Percentiles rank a stretch among this genome's conserved stretches.
Evolutionary conservation across 2,113 vertebrate genomes (phyloP).

Genomic region (Anthoscopus minutus): DNA sequence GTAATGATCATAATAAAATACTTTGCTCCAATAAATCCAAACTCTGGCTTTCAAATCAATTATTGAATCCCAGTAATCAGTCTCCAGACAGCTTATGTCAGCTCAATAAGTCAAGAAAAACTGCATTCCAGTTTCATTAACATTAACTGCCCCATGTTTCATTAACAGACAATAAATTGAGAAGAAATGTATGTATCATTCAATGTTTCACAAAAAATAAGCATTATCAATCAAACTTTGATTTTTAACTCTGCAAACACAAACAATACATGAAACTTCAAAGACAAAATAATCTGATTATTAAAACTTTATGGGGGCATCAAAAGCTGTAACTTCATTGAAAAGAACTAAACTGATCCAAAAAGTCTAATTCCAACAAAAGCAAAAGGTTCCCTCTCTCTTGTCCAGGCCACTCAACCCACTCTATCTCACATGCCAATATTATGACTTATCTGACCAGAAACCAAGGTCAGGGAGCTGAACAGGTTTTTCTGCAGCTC

Average conservation of each 20-base stretch:
- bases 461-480: neutral
- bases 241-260: neutral
- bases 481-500: neutral
- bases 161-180: neutral
- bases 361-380: neutral
- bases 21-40: neutral
- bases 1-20: neutral
- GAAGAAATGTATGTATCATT: neutral
- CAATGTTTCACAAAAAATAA: neutral
- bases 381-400: neutral
- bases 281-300: neutral
- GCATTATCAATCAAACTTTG: neutral
- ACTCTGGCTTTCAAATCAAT: neutral
- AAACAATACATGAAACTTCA: neutral
- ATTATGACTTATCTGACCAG: neutral
- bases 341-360: neutral
- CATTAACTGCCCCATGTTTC: accelerated
- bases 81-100: neutral
- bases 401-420: neutral
- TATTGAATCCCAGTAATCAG: neutral
- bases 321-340: neutral
- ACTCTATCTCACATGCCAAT: neutral
- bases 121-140: neutral
- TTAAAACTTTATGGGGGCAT: neutral
- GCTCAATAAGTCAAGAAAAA: neutral